A percentile compares a stretch with the other conserved stretches of the same genome.
phyloP scores from a whole-genome alignment of 2,888 invertebrate genomes.

The Oligia latruncula region DNA sequence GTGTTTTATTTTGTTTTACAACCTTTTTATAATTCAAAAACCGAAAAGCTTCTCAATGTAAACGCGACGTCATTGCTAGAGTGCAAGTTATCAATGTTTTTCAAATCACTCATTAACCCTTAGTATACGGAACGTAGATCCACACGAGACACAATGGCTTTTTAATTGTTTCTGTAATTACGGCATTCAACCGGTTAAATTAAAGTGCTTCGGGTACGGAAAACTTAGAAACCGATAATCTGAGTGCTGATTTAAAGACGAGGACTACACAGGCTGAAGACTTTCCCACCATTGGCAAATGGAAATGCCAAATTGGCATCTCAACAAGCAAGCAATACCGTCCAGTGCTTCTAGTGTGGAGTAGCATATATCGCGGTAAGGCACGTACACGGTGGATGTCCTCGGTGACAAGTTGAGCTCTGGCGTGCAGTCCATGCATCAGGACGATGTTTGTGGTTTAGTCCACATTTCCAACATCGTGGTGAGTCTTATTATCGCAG shows the following conservation, averaged over 20 bases:
- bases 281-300: not conserved
- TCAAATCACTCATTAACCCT: not conserved
- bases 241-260: too few relatives aligned
- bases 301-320: not conserved
- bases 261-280: not conserved
- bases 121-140: too few relatives aligned
- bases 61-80: too few relatives aligned
- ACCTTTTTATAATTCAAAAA: not conserved
- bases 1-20: not conserved
- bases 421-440: not conserved
- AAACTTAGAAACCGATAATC: not conserved
- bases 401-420: not conserved
- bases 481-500: not conserved
- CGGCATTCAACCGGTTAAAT: not conserved
- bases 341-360: not conserved
- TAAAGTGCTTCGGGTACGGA: not conserved
- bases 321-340: not conserved
- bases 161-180: too few relatives aligned
- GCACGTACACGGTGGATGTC: not conserved
- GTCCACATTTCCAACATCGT: not conserved
- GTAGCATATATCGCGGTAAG: not conserved
- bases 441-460: not conserved
- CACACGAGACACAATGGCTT: too few relatives aligned
- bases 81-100: too few relatives aligned
- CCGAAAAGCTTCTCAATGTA: too few relatives aligned